Evolutionary conservation across 2,888 invertebrate species (phyloP).

Genomic region (Pecten maximus): DNA sequence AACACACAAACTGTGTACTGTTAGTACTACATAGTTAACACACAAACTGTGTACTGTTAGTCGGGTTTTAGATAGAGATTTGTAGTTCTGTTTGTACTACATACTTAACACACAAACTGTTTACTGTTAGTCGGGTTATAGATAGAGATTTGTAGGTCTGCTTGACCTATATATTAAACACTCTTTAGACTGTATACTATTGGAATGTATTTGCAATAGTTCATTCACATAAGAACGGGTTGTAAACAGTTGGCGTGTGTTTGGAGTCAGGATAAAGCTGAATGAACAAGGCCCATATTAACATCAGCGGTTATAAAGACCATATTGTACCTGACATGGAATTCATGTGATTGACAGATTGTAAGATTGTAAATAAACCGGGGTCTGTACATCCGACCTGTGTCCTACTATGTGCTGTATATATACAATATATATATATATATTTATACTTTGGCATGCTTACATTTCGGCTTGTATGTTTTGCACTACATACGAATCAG

Average conservation of each 20-base stretch:
- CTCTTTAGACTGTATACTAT: not conserved
- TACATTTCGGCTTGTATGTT: too few relatives aligned
- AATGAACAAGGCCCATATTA: not conserved
- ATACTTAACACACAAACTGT: too few relatives aligned
- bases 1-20: too few relatives aligned
- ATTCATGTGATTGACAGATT: not conserved
- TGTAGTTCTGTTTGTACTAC: too few relatives aligned
- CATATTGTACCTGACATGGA: not conserved
- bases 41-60: too few relatives aligned
- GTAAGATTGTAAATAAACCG: not conserved
- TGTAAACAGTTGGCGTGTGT: not conserved
- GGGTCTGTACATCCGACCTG: not conserved
- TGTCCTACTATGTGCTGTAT: too few relatives aligned
- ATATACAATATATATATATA: too few relatives aligned
- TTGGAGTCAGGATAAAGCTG: not conserved
- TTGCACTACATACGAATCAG: too few relatives aligned
- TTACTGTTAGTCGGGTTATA: not conserved
- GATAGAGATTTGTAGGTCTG: not conserved
- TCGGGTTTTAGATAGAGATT: too few relatives aligned
- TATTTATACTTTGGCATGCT: too few relatives aligned
- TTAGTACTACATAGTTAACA: too few relatives aligned
- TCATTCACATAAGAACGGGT: not conserved
- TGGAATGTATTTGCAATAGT: not conserved
- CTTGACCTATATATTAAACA: not conserved
- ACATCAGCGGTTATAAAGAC: not conserved